Evolutionary conservation across 1,140 invertebrate genomes (phyloP), one percentile per base, ranked within the genome.

Genomic region (Drosophila ananassae): DNA sequence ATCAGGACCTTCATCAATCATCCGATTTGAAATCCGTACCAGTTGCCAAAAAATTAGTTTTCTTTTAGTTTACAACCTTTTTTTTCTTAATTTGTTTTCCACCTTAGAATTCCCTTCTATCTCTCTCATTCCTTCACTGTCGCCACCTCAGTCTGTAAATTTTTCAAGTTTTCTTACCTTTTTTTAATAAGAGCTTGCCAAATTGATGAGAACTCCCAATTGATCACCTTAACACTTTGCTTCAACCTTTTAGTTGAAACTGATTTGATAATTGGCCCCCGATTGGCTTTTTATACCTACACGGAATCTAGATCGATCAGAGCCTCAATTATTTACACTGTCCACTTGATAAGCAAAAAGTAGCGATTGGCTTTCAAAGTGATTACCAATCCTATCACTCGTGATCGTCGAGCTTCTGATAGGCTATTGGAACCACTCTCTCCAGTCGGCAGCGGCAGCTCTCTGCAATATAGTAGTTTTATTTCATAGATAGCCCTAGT

Each of bases 361-460:
- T 21, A 47, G 10, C 12, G 22, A 69, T 69, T 66, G 66, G 66
- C 4, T 48, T 48, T 39, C 2, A 12, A 24, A 1, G 9, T 8
- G 30, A 64, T 68, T 48, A 34, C 13, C 25, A 30, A 68, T 64
- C 46, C 7, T 8, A 37, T 64, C 12, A 55, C 30, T 41, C 59
- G 39, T 39, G 47, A 55, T 48, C 50, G 9, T 13, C 50, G 2
- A 24, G 32, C 44, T 48, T 55, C 50, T 69, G 66, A 69, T 69
- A 67, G 63, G 63, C 62, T 63, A 51, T 47, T 53, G 24, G 30
- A 28, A 17, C 0, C 37, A 13, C 12, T 10, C 9, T 50, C 39
- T 28, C 17, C 58, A 62, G 32, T 24, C 8, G 6, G 7, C 10
- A n/a, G 12, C 25, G 39, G 12, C 25, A 24, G 37, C n/a, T 28